phyloP scores from a whole-genome alignment of 2,888 invertebrate species.

The Tuberolachnus salignus region DNA sequence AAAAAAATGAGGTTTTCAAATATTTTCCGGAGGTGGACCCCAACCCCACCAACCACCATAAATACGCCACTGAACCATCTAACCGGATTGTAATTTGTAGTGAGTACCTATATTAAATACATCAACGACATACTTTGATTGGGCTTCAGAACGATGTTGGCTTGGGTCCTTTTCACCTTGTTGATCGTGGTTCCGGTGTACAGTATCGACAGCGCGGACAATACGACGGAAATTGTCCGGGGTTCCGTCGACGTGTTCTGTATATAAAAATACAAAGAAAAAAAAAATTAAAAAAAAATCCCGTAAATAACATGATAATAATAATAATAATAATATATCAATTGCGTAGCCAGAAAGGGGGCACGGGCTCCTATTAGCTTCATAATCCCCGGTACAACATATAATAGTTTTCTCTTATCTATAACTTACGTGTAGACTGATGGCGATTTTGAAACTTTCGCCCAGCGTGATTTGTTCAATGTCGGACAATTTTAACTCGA shows the following conservation, averaged over 20 bases:
- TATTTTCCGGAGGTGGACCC: no score
- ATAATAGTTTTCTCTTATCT: no score
- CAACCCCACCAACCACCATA: no score
- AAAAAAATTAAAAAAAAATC: no score
- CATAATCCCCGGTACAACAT: no score
- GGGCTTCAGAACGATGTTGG: conserved; percentile 69
- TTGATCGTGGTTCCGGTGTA: conserved; percentile 74
- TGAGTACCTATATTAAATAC: neutral
- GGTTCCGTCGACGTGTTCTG: conserved; percentile 70
- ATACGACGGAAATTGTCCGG: conserved; percentile 70
- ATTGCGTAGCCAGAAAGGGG: no score
- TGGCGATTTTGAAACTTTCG: conserved; percentile 71
- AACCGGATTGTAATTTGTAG: neutral
- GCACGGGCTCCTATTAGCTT: no score
- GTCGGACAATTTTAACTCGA: conserved; percentile 71
- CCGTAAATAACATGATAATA: neutral
- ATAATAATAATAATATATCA: neutral
- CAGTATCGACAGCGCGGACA: conserved; percentile 72
- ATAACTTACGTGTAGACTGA: conserved; percentile 68
- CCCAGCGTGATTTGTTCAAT: conserved; percentile 72
- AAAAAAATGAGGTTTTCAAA: no score
- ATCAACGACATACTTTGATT: conserved; percentile 64
- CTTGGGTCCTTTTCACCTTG: conserved; percentile 69
- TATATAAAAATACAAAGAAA: conserved; percentile 55
- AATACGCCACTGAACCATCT: no score